phyloP scores from a whole-genome alignment of 2,888 invertebrate genomes.

The Belgica antarctica region DNA sequence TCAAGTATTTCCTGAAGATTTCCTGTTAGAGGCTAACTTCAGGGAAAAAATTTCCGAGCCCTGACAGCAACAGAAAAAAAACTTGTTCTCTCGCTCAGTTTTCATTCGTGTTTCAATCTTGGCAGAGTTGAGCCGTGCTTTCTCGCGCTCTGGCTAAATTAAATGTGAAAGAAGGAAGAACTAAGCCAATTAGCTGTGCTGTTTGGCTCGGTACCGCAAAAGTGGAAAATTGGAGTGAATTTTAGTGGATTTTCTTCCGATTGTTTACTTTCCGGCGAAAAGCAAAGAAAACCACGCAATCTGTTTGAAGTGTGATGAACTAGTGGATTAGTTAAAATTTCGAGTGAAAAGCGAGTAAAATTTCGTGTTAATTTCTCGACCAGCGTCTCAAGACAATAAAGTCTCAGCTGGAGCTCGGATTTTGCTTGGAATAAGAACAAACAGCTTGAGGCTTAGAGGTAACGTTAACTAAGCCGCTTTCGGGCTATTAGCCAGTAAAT shows the following conservation, averaged over 20 bases:
- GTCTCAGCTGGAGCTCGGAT: neutral
- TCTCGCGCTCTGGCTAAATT: neutral
- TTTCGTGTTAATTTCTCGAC: no score
- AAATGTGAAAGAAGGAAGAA: neutral
- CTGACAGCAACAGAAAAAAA: neutral
- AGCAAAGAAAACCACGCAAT: no score
- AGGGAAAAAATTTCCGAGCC: no score
- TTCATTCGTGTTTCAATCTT: neutral
- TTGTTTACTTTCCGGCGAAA: neutral
- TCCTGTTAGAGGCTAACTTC: no score
- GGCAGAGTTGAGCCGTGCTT: neutral
- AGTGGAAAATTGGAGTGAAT: neutral
- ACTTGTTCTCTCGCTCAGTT: neutral
- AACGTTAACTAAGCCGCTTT: constrained; percentile 6
- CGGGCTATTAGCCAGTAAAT: no score
- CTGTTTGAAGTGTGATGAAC: constrained; percentile 8
- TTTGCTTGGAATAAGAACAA: neutral
- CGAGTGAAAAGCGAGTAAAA: neutral
- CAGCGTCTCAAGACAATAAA: no score
- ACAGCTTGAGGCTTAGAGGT: neutral
- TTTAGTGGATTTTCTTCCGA: neutral
- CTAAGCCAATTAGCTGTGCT: neutral
- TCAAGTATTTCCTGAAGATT: no score
- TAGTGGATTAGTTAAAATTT: neutral
- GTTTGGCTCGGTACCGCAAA: neutral